Evolutionary conservation across 2,113 vertebrate genomes (phyloP).

Genomic region (Dicaeum eximium): DNA sequence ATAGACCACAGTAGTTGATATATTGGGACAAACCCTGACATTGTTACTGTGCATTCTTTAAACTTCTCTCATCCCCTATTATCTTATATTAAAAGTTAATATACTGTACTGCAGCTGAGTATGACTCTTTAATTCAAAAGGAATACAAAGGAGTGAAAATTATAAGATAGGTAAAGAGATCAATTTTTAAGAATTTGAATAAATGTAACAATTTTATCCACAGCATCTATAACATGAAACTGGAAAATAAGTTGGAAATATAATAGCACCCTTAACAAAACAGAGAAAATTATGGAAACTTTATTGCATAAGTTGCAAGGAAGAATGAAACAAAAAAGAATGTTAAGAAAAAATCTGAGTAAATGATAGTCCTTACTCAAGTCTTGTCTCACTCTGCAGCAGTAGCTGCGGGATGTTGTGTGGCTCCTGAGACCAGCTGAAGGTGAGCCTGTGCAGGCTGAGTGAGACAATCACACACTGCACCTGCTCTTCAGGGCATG

Average conservation of each 20-base stretch:
- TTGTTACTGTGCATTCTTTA: not conserved
- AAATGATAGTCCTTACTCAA: not conserved
- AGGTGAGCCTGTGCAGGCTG: not conserved
- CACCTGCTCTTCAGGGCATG: not conserved
- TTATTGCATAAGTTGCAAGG: not conserved
- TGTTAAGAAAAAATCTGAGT: accelerated
- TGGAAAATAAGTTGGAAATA: not conserved
- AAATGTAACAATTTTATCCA: not conserved
- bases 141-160: not conserved
- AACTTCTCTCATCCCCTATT: not conserved
- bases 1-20: not conserved
- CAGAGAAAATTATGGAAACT: not conserved
- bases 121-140: not conserved
- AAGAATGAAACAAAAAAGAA: accelerated
- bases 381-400: not conserved
- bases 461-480: accelerated
- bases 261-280: not conserved
- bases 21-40: not conserved
- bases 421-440: accelerated
- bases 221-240: not conserved
- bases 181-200: not conserved
- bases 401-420: not conserved
- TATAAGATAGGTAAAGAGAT: not conserved
- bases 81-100: not conserved
- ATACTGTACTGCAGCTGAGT: not conserved